A percentile compares a stretch with the other conserved stretches of the same genome.
Conservation (phyloP, 2,113 vertebrate genomes). For the Silurus glanis region DNA sequence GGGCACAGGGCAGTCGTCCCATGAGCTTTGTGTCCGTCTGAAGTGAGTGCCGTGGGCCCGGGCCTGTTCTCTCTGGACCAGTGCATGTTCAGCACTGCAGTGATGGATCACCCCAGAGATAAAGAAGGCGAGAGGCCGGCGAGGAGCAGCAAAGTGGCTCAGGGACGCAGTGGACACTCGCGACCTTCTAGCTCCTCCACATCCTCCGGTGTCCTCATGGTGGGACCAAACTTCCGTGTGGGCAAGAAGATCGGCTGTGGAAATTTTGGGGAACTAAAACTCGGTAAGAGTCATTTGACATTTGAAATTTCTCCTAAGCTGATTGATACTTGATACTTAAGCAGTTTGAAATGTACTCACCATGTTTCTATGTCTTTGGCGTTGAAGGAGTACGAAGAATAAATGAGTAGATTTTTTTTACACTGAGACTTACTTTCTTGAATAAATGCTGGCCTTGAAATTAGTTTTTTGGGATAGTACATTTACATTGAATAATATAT, state of each 20-base stretch:
- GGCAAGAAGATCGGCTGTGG: slow-evolving; percentile 91
- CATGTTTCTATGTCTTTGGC: not conserved
- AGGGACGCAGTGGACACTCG: slow-evolving; percentile 76
- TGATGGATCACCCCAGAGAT: slow-evolving; percentile 86
- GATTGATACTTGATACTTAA: not conserved
- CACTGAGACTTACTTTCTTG: not conserved
- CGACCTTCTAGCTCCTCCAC: slow-evolving; percentile 76
- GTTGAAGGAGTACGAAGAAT: not conserved
- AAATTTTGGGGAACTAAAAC: slow-evolving; percentile 87
- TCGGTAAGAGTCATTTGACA: slow-evolving; percentile 73
- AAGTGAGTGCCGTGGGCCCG: slow-evolving; percentile 44
- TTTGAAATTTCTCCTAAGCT: not conserved
- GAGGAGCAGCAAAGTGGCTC: slow-evolving; percentile 75
- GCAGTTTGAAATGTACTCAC: not conserved
- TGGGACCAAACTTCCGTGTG: slow-evolving; percentile 88
- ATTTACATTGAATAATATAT: not conserved
- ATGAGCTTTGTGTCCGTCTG: slow-evolving; percentile 47
- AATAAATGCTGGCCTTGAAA: not conserved
- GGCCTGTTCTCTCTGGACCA: slow-evolving; percentile 52
- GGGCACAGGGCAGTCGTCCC: slow-evolving; percentile 29
- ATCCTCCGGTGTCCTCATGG: slow-evolving; percentile 85
- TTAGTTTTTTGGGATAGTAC: not conserved
- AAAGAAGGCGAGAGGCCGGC: slow-evolving; percentile 84
- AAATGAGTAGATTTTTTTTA: not conserved
- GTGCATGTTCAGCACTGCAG: slow-evolving; percentile 48